Conservation (phyloP, 1,140 invertebrate species). For the Carposina sasakii region DNA sequence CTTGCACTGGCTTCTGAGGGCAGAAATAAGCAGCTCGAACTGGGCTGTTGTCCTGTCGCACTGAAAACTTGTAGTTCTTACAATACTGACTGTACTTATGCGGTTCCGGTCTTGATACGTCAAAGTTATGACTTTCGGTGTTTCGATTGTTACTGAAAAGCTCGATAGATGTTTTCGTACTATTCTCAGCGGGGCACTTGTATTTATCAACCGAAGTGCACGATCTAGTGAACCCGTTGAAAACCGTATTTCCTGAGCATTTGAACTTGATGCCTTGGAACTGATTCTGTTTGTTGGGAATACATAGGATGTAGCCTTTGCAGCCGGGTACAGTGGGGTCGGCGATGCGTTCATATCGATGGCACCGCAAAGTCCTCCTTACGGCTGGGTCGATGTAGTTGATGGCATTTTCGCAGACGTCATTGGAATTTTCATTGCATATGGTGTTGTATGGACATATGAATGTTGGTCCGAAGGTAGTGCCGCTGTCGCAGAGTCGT, state of each 20-base stretch:
- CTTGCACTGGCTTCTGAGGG: constrained; percentile 37
- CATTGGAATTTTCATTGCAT: constrained; percentile 55
- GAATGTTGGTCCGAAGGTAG: constrained; percentile 46
- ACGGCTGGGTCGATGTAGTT: constrained; percentile 46
- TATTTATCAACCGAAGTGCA: constrained; percentile 52
- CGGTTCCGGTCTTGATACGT: background rate
- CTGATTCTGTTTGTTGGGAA: constrained; percentile 54
- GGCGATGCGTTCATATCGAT: constrained; percentile 50
- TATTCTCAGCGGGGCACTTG: constrained; percentile 44
- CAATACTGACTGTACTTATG: constrained; percentile 32
- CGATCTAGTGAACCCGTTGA: constrained; percentile 51
- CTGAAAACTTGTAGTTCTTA: constrained; percentile 57
- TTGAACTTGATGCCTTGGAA: constrained; percentile 64
- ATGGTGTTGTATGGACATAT: constrained; percentile 49
- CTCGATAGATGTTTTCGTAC: constrained; percentile 22
- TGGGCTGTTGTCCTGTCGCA: constrained; percentile 45
- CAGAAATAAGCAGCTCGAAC: constrained; percentile 53
- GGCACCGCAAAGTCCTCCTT: constrained; percentile 41
- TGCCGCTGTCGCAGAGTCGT: constrained; percentile 47
- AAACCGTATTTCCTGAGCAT: constrained; percentile 57
- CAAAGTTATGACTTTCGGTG: background rate
- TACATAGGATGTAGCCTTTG: constrained; percentile 63
- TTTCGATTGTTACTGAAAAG: constrained; percentile 29
- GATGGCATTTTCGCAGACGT: constrained; percentile 48
- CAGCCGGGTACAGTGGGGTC: constrained; percentile 54